A percentile compares a stretch with the other conserved stretches of the same genome.
Conservation (phyloP, 1,140 invertebrate species). For the Diploscapter pachys region DNA sequence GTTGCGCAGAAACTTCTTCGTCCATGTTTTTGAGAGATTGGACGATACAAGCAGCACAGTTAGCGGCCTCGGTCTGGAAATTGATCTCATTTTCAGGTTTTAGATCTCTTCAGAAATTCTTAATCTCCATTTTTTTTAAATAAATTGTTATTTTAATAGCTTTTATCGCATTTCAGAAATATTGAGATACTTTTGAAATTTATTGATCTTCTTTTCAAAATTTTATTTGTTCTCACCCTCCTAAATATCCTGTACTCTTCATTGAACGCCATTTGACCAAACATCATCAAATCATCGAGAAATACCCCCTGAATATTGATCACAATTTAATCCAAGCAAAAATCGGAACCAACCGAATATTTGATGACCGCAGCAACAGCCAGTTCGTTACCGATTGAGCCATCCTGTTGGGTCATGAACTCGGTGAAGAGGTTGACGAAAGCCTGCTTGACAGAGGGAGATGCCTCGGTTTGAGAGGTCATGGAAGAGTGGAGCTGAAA, state of each 20-base stretch:
- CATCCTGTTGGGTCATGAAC: constrained; percentile 7
- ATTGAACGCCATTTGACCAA: constrained; percentile 5
- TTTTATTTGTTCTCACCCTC: constrained; percentile 4
- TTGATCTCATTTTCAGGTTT: not conserved
- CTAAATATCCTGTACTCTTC: constrained; percentile 10
- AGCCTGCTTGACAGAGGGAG: not conserved
- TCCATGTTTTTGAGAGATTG: constrained; percentile 4
- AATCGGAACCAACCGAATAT: not conserved
- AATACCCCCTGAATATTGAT: not conserved
- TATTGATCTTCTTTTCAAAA: not conserved
- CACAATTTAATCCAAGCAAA: not conserved
- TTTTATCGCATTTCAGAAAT: not conserved
- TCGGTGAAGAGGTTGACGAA: constrained; percentile 3
- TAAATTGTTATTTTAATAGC: not conserved
- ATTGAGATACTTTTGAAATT: not conserved
- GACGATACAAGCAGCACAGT: not conserved
- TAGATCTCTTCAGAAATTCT: constrained; percentile 5
- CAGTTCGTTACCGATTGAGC: not conserved
- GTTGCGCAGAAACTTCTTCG: not conserved
- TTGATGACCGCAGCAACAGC: constrained; percentile 5
- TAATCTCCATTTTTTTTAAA: not conserved
- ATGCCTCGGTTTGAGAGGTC: not conserved
- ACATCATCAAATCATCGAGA: not conserved
- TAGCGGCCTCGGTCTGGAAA: too few relatives aligned
- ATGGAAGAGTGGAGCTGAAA: too few relatives aligned